Conservation (phyloP, 2,797 vertebrate species). For the Hippocampus kuda region DNA sequence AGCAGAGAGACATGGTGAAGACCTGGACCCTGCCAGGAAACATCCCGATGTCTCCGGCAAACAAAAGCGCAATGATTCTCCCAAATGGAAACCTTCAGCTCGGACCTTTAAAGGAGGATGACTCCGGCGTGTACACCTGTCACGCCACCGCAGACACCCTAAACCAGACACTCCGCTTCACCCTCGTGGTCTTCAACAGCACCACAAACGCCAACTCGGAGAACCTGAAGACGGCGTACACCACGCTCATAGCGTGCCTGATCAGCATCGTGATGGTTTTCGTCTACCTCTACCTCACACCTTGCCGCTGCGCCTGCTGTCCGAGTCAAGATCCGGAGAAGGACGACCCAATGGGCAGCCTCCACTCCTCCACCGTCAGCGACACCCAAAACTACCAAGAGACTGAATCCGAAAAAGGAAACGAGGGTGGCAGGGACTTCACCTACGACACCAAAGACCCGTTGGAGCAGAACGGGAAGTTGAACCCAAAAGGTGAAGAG, state of each 20-base stretch:
- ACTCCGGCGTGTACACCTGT: slow-evolving; percentile 85
- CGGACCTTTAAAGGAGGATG: slow-evolving; percentile 65
- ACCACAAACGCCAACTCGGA: slow-evolving; percentile 72
- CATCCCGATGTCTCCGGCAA: slow-evolving; percentile 52
- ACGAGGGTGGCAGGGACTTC: slow-evolving; percentile 53
- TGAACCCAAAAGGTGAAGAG: slow-evolving; percentile 74
- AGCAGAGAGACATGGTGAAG: slow-evolving; percentile 65
- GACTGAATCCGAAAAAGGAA: slow-evolving; percentile 18
- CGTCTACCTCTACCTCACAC: slow-evolving; percentile 91
- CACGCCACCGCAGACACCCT: slow-evolving; percentile 73
- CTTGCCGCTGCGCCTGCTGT: slow-evolving; percentile 80
- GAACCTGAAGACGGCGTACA: slow-evolving; percentile 91
- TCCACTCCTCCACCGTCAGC: slow-evolving; percentile 84
- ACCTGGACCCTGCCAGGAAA: slow-evolving; percentile 79
- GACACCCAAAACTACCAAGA: slow-evolving; percentile 72
- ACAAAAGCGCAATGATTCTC: slow-evolving; percentile 54
- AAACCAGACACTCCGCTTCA: slow-evolving; percentile 85
- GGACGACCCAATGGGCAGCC: slow-evolving; percentile 71
- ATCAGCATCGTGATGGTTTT: slow-evolving; percentile 85
- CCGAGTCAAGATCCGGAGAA: slow-evolving; percentile 60
- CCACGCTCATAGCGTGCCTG: slow-evolving; percentile 87
- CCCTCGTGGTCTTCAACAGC: slow-evolving; percentile 81
- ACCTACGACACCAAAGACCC: slow-evolving; percentile 67
- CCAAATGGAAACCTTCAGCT: slow-evolving; percentile 72
- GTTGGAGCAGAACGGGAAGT: slow-evolving; percentile 83